Percentiles rank a stretch among this genome's conserved stretches.
phyloP scores from a whole-genome alignment of 2,113 vertebrate genomes.

The Anas platyrhynchos region DNA sequence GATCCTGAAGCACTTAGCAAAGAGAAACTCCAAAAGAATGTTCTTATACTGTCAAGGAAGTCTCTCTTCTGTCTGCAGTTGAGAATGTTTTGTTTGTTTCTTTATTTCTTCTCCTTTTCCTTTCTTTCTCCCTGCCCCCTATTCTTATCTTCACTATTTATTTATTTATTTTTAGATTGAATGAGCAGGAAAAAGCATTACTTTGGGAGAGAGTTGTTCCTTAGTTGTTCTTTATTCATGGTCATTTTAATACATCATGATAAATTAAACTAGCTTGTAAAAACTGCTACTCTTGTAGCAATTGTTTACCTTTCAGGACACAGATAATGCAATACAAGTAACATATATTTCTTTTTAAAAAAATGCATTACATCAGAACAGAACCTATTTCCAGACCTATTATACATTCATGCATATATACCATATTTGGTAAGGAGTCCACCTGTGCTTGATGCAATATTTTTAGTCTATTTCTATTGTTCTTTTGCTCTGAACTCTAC shows the following conservation, averaged over 20 bases:
- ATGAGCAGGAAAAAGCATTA: background rate
- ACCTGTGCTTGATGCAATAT: background rate
- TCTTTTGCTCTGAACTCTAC: background rate
- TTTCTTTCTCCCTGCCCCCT: no score
- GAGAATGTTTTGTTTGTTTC: background rate
- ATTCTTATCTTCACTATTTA: background rate
- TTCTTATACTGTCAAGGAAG: background rate
- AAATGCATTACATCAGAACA: background rate
- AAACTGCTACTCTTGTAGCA: background rate
- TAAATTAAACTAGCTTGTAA: background rate
- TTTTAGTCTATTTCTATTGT: background rate
- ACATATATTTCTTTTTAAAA: background rate
- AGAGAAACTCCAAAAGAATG: background rate
- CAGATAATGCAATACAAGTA: background rate
- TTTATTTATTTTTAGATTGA: constrained; percentile 1
- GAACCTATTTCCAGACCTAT: background rate
- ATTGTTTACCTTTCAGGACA: background rate
- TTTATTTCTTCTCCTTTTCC: background rate
- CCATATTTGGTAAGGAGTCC: background rate
- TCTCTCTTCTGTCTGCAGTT: background rate
- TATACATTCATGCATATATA: background rate
- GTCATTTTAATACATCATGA: background rate
- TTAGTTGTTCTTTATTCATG: background rate
- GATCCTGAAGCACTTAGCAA: background rate
- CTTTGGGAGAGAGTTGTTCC: background rate